phyloP scores from a whole-genome alignment of 2,113 vertebrate species.

The Myotis brandtii region DNA sequence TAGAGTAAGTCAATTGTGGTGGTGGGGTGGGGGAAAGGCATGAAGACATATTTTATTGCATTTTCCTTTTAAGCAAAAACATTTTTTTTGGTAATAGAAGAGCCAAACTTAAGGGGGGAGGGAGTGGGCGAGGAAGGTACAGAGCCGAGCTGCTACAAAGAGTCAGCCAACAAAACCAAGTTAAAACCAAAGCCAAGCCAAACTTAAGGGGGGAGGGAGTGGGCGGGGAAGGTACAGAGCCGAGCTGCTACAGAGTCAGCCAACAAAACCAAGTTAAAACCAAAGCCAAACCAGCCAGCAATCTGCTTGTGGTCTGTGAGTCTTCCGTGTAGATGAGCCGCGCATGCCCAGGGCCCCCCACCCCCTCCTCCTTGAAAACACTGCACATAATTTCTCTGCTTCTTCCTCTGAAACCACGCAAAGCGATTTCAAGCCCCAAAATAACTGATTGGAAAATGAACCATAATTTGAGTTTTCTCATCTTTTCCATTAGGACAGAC shows the following conservation, averaged over 20 bases:
- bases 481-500: neutral
- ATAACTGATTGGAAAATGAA: neutral
- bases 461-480: neutral
- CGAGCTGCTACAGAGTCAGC: neutral
- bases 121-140: too few relatives aligned
- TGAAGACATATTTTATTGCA: neutral
- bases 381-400: neutral
- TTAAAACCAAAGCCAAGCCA: neutral
- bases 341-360: neutral
- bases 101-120: neutral
- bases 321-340: neutral
- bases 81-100: neutral
- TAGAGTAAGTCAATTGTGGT: conserved; percentile 81
- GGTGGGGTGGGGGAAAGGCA: neutral
- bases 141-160: neutral
- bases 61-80: neutral
- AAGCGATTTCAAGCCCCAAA: neutral
- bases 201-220: neutral
- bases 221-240: neutral
- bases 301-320: neutral
- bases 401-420: neutral
- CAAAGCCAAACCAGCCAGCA: neutral
- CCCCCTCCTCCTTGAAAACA: neutral
- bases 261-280: neutral
- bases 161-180: neutral